phyloP scores from a whole-genome alignment of 2,888 invertebrate species.

The Carterocephalus palaemon region DNA sequence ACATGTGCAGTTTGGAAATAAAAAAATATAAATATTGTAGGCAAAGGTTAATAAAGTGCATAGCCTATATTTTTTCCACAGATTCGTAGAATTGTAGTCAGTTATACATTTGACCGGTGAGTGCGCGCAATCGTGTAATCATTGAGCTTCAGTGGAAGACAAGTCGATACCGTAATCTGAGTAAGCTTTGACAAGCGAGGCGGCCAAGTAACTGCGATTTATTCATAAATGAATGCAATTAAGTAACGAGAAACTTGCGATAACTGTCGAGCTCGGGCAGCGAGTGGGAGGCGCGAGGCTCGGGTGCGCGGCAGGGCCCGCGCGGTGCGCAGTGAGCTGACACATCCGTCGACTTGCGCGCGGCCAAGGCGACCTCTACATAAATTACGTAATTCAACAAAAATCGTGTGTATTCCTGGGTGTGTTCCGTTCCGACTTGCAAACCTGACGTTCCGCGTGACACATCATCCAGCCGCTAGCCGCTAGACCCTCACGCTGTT shows the following conservation, averaged over 20 bases:
- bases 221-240: conserved; percentile 58
- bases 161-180: conserved; percentile 62
- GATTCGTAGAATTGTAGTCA: conserved; percentile 4
- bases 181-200: conserved; percentile 50
- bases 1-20: no score
- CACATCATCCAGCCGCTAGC: conserved; percentile 47
- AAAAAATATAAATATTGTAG: no score
- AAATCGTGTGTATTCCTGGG: conserved; percentile 64
- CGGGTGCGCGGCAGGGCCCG: conserved; percentile 62
- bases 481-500: conserved; percentile 40
- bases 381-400: conserved; percentile 75
- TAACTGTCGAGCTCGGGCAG: conserved; percentile 59
- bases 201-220: conserved; percentile 18
- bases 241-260: conserved; percentile 73
- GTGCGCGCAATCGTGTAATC: conserved; percentile 14
- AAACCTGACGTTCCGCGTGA: conserved; percentile 52
- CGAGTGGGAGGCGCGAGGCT: conserved; percentile 61
- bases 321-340: conserved; percentile 74
- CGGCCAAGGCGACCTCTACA: conserved; percentile 74
- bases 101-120: conserved; percentile 6
- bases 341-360: conserved; percentile 76
- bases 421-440: conserved; percentile 67
- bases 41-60: no score
- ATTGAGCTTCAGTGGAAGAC: conserved; percentile 48
- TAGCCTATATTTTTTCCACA: no score